Evolutionary conservation across 2,888 invertebrate species (phyloP).

Genomic region (Lithophane leautieri): DNA sequence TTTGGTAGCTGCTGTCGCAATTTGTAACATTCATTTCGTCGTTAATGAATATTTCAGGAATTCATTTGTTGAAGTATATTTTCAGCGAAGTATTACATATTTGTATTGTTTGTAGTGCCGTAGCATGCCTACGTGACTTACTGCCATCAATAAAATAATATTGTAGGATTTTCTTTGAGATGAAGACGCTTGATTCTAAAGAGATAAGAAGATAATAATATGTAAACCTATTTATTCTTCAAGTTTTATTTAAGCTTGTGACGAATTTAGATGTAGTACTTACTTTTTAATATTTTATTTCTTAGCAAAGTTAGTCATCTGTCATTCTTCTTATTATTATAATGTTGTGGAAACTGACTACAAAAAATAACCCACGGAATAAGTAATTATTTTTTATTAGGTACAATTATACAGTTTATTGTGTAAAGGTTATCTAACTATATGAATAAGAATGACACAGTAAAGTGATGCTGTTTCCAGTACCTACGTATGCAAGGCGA

Average conservation of each 20-base stretch:
- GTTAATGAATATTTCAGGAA: constrained; percentile 44
- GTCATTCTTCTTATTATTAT: background rate
- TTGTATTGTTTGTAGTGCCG: background rate
- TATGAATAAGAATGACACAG: background rate
- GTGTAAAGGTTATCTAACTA: constrained; percentile 18
- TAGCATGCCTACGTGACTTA: background rate
- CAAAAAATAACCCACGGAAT: background rate
- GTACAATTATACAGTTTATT: background rate
- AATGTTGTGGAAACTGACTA: constrained; percentile 16
- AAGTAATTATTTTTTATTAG: constrained; percentile 2
- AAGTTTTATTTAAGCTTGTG: background rate
- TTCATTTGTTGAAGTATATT: constrained; percentile 18
- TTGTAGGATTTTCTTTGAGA: background rate
- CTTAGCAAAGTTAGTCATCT: background rate
- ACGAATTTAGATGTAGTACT: background rate
- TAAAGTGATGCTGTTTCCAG: background rate
- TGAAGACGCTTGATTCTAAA: background rate
- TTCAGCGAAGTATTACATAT: constrained; percentile 15
- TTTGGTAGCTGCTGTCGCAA: constrained; percentile 35
- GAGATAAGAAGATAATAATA: background rate
- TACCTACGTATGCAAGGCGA: background rate
- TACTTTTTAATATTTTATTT: constrained; percentile 20
- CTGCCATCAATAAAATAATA: background rate
- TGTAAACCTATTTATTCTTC: too few relatives aligned
- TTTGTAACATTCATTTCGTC: constrained; percentile 34